Conservation (phyloP, 2,797 vertebrate genomes). For the Argentina silus region DNA sequence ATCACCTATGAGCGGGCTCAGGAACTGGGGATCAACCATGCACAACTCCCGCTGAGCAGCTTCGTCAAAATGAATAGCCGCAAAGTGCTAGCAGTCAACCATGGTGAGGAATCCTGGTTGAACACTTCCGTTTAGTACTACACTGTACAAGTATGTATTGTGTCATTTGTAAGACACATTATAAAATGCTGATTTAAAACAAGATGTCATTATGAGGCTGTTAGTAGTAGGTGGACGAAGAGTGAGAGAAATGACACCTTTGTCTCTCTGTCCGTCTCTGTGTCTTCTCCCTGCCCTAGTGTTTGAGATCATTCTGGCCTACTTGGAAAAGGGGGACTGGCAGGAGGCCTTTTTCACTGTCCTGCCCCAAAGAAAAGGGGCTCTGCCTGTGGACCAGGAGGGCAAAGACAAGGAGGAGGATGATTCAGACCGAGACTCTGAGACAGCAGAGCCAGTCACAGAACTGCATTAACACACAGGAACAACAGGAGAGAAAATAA, state of each 20-base stretch:
- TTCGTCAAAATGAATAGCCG: slow-evolving; percentile 98
- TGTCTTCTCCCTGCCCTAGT: slow-evolving; percentile 76
- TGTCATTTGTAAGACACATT: not conserved
- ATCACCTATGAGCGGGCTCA: slow-evolving; percentile 87
- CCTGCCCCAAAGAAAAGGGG: slow-evolving; percentile 93
- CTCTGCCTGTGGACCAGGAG: slow-evolving; percentile 77
- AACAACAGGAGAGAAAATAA: slow-evolving; percentile 10
- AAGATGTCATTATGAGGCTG: not conserved
- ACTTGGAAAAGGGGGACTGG: slow-evolving; percentile 91
- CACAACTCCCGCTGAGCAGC: slow-evolving; percentile 90
- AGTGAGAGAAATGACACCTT: not conserved
- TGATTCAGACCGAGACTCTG: slow-evolving; percentile 69
- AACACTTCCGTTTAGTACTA: not conserved
- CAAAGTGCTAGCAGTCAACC: slow-evolving; percentile 95
- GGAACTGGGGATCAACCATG: slow-evolving; percentile 88
- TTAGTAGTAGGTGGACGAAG: too few species aligned
- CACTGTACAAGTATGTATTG: not conserved
- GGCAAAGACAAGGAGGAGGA: slow-evolving; percentile 31
- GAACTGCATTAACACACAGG: slow-evolving; percentile 18
- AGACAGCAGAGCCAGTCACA: slow-evolving; percentile 29
- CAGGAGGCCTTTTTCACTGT: slow-evolving; percentile 94
- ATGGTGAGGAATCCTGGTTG: slow-evolving; percentile 79
- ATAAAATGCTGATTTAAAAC: not conserved
- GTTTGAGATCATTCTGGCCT: slow-evolving; percentile 95
- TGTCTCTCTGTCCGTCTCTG: not conserved